Percentiles rank a stretch among this genome's conserved stretches.
phyloP scores from a whole-genome alignment of 2,888 invertebrate genomes.

The Leucania comma region DNA sequence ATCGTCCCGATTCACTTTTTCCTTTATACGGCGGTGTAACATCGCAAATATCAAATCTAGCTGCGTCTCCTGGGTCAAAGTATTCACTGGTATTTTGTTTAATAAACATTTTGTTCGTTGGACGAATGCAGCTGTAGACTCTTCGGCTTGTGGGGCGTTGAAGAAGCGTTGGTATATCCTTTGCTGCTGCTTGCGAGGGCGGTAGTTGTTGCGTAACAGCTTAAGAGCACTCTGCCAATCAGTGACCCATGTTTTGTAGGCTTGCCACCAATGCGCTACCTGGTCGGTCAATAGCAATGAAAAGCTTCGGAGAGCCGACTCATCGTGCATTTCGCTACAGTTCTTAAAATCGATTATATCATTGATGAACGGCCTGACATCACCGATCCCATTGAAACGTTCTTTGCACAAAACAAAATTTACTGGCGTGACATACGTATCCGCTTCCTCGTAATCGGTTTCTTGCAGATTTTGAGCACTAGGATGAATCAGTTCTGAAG shows the following conservation, averaged over 20 bases:
- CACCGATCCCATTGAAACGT: slow-evolving; percentile 26
- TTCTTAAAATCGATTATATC: slow-evolving; percentile 28
- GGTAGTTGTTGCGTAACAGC: slow-evolving; percentile 7
- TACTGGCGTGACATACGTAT: not conserved
- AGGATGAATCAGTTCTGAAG: too few relatives aligned
- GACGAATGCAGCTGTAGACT: slow-evolving; percentile 22
- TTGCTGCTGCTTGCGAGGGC: slow-evolving; percentile 4
- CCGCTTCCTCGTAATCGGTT: not conserved
- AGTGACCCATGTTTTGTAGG: not conserved
- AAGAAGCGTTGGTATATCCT: slow-evolving; percentile 22
- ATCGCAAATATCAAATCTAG: slow-evolving; percentile 33
- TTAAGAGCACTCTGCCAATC: slow-evolving; percentile 25
- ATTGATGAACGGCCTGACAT: slow-evolving; percentile 31
- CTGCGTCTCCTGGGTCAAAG: slow-evolving; percentile 29
- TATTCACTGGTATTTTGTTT: slow-evolving; percentile 19
- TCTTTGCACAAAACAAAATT: slow-evolving; percentile 23
- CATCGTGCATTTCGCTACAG: slow-evolving; percentile 18
- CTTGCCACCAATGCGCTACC: slow-evolving; percentile 31
- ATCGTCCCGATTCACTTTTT: slow-evolving; percentile 22
- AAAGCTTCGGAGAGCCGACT: slow-evolving; percentile 29
- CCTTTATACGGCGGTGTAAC: slow-evolving; percentile 21
- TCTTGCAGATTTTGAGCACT: too few relatives aligned
- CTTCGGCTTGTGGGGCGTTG: slow-evolving; percentile 1
- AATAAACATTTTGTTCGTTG: slow-evolving; percentile 5
- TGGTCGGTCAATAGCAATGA: slow-evolving; percentile 21